Percentiles rank a stretch among this genome's conserved stretches.
phyloP scores from a whole-genome alignment of 2,888 invertebrate genomes.

The Pterostichus niger region DNA sequence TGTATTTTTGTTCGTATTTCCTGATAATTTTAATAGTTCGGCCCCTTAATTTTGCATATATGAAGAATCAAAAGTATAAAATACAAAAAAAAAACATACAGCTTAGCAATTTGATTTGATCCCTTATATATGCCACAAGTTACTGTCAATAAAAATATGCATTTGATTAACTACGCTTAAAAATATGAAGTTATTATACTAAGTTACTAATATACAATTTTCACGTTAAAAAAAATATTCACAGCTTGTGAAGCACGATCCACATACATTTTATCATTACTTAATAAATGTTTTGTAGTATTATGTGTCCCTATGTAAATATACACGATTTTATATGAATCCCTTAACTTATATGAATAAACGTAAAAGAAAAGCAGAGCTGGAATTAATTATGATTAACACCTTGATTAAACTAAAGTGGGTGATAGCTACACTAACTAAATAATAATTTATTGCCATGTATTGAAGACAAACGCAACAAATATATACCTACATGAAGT shows the following conservation, averaged over 20 bases:
- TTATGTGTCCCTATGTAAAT: slow-evolving; percentile 61
- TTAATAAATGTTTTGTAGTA: slow-evolving; percentile 53
- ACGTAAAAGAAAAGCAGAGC: slow-evolving; percentile 39
- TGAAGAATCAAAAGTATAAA: slow-evolving; percentile 24
- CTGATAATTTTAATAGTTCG: no score
- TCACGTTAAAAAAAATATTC: slow-evolving; percentile 66
- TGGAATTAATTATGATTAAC: slow-evolving; percentile 47
- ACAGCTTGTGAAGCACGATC: slow-evolving; percentile 66
- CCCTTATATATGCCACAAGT: slow-evolving; percentile 30
- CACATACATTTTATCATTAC: slow-evolving; percentile 59
- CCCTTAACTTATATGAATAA: slow-evolving; percentile 63
- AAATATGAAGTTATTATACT: slow-evolving; percentile 54
- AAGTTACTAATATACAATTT: slow-evolving; percentile 61
- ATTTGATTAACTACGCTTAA: slow-evolving; percentile 59
- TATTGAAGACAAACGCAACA: slow-evolving; percentile 43
- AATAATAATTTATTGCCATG: slow-evolving; percentile 38
- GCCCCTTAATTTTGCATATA: slow-evolving; percentile 29
- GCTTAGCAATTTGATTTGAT: slow-evolving; percentile 34
- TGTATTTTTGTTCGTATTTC: slow-evolving; percentile 13
- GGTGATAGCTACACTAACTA: slow-evolving; percentile 38
- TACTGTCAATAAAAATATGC: slow-evolving; percentile 50
- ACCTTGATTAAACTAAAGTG: slow-evolving; percentile 4
- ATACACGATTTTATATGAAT: slow-evolving; percentile 60
- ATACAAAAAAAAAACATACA: slow-evolving; percentile 10
- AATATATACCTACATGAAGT: slow-evolving; percentile 26